Conservation (phyloP, 2,888 invertebrate genomes). For the Aphrophora alni region DNA sequence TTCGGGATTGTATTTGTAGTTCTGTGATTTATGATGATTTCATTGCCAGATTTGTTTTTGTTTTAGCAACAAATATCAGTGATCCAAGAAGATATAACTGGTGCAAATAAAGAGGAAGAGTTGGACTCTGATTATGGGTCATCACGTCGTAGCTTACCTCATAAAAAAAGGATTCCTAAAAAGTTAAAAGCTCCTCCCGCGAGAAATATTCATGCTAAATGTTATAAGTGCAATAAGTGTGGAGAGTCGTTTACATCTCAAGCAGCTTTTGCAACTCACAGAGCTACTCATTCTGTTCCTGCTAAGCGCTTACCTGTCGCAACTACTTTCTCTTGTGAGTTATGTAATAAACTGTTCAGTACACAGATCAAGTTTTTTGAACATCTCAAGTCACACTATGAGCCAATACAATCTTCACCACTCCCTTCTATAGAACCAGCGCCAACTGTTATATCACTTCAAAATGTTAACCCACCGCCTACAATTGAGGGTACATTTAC, state of each 20-base stretch:
- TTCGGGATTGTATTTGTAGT: too few species aligned
- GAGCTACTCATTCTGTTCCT: slow-evolving; percentile 46
- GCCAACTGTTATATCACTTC: background rate
- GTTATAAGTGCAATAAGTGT: slow-evolving; percentile 59
- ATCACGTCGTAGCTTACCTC: slow-evolving; percentile 72
- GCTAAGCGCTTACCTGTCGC: slow-evolving; percentile 31
- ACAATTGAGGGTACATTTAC: slow-evolving; percentile 28
- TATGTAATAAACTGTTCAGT: slow-evolving; percentile 77
- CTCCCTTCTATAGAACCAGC: background rate
- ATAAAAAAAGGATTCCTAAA: slow-evolving; percentile 83
- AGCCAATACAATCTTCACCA: slow-evolving; percentile 54
- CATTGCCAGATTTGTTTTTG: background rate
- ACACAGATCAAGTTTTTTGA: slow-evolving; percentile 85
- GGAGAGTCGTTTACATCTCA: slow-evolving; percentile 58
- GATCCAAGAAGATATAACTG: slow-evolving; percentile 50
- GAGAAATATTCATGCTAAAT: slow-evolving; percentile 53
- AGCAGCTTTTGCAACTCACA: slow-evolving; percentile 54
- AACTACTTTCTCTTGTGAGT: slow-evolving; percentile 71
- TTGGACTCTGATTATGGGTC: slow-evolving; percentile 57
- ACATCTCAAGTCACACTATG: slow-evolving; percentile 83
- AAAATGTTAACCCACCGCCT: background rate
- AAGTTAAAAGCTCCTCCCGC: slow-evolving; percentile 64
- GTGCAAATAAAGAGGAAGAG: slow-evolving; percentile 24
- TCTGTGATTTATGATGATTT: too few species aligned
- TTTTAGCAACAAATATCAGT: slow-evolving; percentile 44